Conservation (phyloP, 2,888 invertebrate species). For the Polymixis lichenea region DNA sequence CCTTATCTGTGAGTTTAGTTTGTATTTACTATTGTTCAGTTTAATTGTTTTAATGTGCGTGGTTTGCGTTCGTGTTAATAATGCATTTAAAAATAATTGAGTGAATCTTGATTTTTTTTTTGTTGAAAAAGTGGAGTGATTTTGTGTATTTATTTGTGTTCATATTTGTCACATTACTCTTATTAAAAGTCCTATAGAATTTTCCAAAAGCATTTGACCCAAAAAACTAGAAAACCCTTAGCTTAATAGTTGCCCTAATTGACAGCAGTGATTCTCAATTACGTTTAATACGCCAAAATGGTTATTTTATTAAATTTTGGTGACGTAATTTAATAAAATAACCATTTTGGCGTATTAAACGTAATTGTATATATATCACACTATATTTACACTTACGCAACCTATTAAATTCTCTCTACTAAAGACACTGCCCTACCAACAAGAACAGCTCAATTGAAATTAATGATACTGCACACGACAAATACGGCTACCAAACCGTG, state of each 20-base stretch:
- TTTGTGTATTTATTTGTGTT: background rate
- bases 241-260: background rate
- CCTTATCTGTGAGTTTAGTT: slow-evolving; percentile 48
- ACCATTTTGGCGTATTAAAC: no score
- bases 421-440: slow-evolving; percentile 39
- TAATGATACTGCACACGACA: slow-evolving; percentile 65
- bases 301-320: slow-evolving; percentile 42
- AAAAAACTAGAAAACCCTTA: background rate
- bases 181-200: background rate
- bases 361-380: no score
- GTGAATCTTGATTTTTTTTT: background rate
- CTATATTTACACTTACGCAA: slow-evolving; percentile 7
- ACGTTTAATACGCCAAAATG: slow-evolving; percentile 4
- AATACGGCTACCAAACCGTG: slow-evolving; percentile 51
- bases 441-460: slow-evolving; percentile 71
- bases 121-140: background rate
- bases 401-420: slow-evolving; percentile 25
- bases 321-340: no score
- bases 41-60: slow-evolving; percentile 41
- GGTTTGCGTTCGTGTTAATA: slow-evolving; percentile 8
- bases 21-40: slow-evolving; percentile 41
- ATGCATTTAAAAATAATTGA: background rate
- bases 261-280: slow-evolving; percentile 11
- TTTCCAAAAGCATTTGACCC: no score
- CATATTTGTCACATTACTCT: background rate